Conservation (phyloP, 2,113 vertebrate genomes). For the Tinamus guttatus region DNA sequence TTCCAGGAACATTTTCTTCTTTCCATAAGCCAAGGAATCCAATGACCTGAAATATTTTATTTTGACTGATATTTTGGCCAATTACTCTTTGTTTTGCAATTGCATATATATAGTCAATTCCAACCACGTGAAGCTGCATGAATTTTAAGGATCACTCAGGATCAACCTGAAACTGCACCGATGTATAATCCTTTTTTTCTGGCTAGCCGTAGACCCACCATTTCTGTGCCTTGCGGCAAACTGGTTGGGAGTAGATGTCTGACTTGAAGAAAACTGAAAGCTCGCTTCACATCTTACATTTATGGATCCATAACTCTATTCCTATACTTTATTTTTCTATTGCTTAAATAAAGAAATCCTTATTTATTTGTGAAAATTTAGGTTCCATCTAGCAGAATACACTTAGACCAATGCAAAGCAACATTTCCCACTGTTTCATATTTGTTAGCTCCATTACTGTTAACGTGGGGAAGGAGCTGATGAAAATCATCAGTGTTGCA, state of each 20-base stretch:
- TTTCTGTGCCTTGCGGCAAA: not conserved
- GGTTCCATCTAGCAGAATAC: not conserved
- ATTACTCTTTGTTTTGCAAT: not conserved
- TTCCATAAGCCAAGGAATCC: not conserved
- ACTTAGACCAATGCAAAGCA: not conserved
- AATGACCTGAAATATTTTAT: not conserved
- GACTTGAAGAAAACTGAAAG: not conserved
- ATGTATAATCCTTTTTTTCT: not conserved
- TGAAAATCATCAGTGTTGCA: not conserved
- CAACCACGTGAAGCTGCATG: not conserved
- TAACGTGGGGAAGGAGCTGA: not conserved
- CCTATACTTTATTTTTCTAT: not conserved
- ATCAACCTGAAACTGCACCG: not conserved
- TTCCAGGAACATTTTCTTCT: not conserved
- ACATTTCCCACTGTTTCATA: not conserved
- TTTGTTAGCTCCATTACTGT: not conserved
- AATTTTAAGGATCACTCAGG: not conserved
- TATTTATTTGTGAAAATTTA: not conserved
- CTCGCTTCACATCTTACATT: accelerated
- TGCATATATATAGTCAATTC: not conserved
- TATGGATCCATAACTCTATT: not conserved
- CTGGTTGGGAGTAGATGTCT: not conserved
- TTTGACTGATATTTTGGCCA: not conserved
- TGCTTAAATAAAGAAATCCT: not conserved
- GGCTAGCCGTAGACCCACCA: not conserved